A percentile compares a stretch with the other conserved stretches of the same genome.
phyloP scores from a whole-genome alignment of 2,113 vertebrate genomes.

The Orcinus orca region DNA sequence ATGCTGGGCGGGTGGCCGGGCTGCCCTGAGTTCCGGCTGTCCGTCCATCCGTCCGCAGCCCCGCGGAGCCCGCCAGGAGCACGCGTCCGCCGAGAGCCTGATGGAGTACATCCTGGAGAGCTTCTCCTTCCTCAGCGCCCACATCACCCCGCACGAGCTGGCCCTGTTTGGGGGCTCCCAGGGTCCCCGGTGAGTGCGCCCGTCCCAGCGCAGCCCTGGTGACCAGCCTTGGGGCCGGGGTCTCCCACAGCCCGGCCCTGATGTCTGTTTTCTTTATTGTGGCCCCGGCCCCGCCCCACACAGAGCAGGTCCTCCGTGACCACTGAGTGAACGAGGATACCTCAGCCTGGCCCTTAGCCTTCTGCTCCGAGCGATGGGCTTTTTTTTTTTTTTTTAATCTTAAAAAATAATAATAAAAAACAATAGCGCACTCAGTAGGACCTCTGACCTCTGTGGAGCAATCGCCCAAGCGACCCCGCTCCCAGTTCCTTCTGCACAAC shows the following conservation, averaged over 20 bases:
- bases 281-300: too few relatives aligned
- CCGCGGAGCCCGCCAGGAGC: conserved; percentile 74
- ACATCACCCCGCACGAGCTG: conserved; percentile 87
- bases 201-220: fast-evolving
- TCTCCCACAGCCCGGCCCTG: fast-evolving
- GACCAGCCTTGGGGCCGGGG: fast-evolving
- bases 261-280: fast-evolving
- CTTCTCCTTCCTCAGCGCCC: conserved; percentile 92
- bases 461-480: fast-evolving
- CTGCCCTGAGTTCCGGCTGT: not conserved
- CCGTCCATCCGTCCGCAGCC: conserved; percentile 70
- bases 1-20: not conserved
- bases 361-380: not conserved
- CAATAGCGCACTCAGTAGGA: fast-evolving
- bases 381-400: not conserved
- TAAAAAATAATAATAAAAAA: not conserved
- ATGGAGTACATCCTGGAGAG: conserved; percentile 93
- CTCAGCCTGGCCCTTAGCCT: not conserved
- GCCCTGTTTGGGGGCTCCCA: conserved; percentile 87
- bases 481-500: not conserved
- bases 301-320: not conserved
- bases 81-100: conserved; percentile 88
- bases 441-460: not conserved
- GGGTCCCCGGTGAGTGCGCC: conserved; percentile 83
- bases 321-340: fast-evolving